Percentiles rank a stretch among this genome's conserved stretches.
Conservation (phyloP, 2,888 invertebrate species). For the Ennomos fuscantarius region DNA sequence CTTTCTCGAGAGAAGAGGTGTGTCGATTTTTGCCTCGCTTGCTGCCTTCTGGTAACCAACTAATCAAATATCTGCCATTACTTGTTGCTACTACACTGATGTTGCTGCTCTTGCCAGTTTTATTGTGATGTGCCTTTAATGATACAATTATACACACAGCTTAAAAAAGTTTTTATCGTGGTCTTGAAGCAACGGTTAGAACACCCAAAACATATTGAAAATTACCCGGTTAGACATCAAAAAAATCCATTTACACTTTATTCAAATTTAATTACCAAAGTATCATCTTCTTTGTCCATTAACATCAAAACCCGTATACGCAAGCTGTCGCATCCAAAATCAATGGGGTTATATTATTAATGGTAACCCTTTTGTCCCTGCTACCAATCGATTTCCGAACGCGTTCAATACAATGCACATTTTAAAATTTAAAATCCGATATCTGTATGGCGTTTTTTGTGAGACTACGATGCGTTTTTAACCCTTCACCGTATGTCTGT, state of each 20-base stretch:
- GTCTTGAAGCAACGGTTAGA: no score
- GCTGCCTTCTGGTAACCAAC: no score
- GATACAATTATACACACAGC: no score
- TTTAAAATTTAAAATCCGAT: slow-evolving; percentile 86
- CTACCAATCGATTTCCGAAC: slow-evolving; percentile 82
- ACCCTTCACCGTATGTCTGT: slow-evolving; percentile 81
- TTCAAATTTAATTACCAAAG: slow-evolving; percentile 44
- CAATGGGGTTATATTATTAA: slow-evolving; percentile 79
- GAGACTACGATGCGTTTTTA: slow-evolving; percentile 82
- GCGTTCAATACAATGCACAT: slow-evolving; percentile 84
- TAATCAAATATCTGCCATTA: no score
- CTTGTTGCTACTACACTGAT: no score
- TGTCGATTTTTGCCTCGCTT: no score
- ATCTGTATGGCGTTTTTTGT: slow-evolving; percentile 80
- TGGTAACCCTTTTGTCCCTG: slow-evolving; percentile 80
- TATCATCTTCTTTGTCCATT: slow-evolving; percentile 45
- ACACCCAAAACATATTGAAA: no score
- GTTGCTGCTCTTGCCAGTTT: no score
- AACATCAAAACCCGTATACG: slow-evolving; percentile 50
- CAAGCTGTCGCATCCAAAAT: slow-evolving; percentile 78
- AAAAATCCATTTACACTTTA: slow-evolving; percentile 11
- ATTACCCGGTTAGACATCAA: no score
- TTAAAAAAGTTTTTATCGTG: no score
- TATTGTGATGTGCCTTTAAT: no score
- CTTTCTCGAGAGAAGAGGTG: no score